phyloP scores from a whole-genome alignment of 2,113 vertebrate genomes.

The Progne subis region DNA sequence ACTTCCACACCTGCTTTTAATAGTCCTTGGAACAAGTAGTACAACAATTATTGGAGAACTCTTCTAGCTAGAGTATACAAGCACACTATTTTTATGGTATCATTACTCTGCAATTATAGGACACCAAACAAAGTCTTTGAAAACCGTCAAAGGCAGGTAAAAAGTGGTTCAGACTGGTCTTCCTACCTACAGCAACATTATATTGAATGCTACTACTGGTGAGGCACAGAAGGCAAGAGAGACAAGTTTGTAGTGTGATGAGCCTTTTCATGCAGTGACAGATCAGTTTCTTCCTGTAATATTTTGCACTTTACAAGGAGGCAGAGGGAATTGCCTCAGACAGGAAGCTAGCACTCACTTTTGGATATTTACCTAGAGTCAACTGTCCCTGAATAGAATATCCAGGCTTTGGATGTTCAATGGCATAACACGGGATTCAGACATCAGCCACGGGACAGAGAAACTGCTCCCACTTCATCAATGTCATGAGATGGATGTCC shows the following conservation, averaged over 20 bases:
- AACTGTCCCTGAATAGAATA: not conserved
- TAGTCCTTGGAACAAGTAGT: not conserved
- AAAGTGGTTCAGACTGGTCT: not conserved
- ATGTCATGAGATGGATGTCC: not conserved
- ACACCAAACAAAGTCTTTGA: not conserved
- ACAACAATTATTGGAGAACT: not conserved
- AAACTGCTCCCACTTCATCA: not conserved
- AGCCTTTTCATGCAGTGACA: not conserved
- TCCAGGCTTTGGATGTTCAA: not conserved
- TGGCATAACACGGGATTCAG: accelerated
- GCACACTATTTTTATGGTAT: not conserved
- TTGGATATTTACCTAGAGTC: not conserved
- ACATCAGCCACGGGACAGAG: not conserved
- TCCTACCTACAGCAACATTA: not conserved
- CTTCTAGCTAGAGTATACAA: not conserved
- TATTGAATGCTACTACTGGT: not conserved
- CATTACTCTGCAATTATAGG: not conserved
- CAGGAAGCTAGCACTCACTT: not conserved
- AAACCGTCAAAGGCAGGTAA: not conserved
- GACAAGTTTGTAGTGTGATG: not conserved
- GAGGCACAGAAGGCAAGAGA: not conserved
- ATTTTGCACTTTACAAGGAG: not conserved
- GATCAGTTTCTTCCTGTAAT: not conserved
- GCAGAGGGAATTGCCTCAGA: not conserved
- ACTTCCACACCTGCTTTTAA: slow-evolving; percentile 33